Evolutionary conservation across 64 coral and sea anemone species (phyloP).

Genomic region (Actinia tenebrosa): DNA sequence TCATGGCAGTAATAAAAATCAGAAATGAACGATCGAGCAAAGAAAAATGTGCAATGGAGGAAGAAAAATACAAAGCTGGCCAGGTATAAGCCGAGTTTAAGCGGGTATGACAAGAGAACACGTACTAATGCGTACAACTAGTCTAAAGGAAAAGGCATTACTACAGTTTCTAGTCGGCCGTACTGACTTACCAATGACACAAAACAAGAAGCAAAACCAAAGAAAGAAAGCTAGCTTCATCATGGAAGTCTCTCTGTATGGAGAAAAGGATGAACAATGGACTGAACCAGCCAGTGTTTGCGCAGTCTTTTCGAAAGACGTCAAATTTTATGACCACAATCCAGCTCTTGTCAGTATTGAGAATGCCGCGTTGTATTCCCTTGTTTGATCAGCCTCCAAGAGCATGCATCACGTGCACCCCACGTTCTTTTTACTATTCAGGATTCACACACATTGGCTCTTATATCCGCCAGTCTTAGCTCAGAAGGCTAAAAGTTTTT

Average conservation of each 20-base stretch:
- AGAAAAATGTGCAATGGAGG: background rate
- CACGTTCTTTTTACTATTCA: background rate
- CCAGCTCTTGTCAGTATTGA: background rate
- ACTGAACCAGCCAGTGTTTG: background rate
- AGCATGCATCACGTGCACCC: background rate
- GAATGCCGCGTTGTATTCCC: background rate
- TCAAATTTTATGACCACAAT: background rate
- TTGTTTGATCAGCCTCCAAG: background rate
- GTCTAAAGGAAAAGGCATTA: background rate
- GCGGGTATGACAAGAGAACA: too few species aligned
- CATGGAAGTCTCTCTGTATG: background rate
- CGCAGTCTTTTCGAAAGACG: background rate
- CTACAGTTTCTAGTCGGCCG: background rate
- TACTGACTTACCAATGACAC: background rate
- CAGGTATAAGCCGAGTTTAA: too few species aligned
- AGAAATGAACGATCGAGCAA: too few species aligned
- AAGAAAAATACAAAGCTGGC: too few species aligned
- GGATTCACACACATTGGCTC: too few species aligned
- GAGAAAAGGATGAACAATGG: background rate
- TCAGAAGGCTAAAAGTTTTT: too few species aligned
- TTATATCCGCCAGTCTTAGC: too few species aligned
- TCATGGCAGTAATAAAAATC: too few species aligned
- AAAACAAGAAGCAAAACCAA: conserved; percentile 4
- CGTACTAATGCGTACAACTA: too few species aligned
- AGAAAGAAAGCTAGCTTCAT: background rate